Evolutionary conservation across 2,888 invertebrate genomes (phyloP), one percentile per base, ranked within the genome.

Genomic region (Hesperia comma): DNA sequence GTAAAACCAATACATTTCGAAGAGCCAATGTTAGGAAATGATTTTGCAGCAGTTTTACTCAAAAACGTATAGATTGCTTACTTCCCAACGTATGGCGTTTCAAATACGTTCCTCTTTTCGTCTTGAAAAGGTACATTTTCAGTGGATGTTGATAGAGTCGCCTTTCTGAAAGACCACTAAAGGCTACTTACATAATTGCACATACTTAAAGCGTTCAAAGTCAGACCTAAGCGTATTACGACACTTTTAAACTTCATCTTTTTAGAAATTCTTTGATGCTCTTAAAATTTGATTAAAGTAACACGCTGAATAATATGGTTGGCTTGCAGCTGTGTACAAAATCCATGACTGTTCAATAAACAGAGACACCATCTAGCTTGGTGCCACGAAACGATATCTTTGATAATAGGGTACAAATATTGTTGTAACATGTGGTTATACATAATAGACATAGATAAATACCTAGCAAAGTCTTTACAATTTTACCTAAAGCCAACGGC

Each of bases 1-100:
- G 82, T 79, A 80, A 84, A 85, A 84, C 82, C 83, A 86, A 85
- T 84, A 85, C 78, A 80, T 82, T 79, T 83, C 76, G 76, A 78
- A 81, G 80, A 82, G 81, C 81, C 83, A 85, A 85, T 87, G 78
- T 82, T 77, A 73, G 75, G 77, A 83, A 85, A 84, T 85, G 82
- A 86, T 85, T 83, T 84, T 77, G 73, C 53, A 54, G 41, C 60
- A 66, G 37, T 60, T 26, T 66, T 60, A 43, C 57, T 66, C 53
- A 60, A 66, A 58, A 60, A 66, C 58, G 41, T 51, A 58, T 53
- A 43, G 60, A 60, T 66, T 43, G 32, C 53, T 41, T 54, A 21
- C 62, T 55, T 32, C 8, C 2, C 26, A 54, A 26, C 17, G 21
- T 55, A 54, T 67, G 54, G 40, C 43, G 54, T 60, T 61, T 46